phyloP scores from a whole-genome alignment of 2,888 invertebrate species.

The Atethmia centrago region DNA sequence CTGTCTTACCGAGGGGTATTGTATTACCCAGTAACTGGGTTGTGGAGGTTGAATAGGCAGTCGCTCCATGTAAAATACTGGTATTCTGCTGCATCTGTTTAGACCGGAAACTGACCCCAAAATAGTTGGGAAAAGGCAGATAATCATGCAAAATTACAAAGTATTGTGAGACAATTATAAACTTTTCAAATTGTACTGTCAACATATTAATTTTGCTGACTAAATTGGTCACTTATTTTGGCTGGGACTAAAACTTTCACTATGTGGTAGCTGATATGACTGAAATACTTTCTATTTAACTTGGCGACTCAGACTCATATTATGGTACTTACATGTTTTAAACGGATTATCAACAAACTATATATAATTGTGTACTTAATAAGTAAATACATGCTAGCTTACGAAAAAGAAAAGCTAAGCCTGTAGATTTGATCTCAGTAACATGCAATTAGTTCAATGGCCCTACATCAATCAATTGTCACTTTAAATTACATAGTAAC shows the following conservation, averaged over 20 bases:
- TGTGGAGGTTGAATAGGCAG: background rate
- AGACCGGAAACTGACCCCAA: no score
- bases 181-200: background rate
- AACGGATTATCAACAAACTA: background rate
- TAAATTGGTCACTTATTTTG: constrained; percentile 7
- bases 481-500: background rate
- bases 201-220: constrained; percentile 18
- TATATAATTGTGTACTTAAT: background rate
- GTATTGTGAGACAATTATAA: constrained; percentile 1
- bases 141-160: background rate
- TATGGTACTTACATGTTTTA: background rate
- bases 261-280: background rate
- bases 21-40: background rate
- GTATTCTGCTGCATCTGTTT: background rate
- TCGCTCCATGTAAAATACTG: background rate
- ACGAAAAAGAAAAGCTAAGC: background rate
- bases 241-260: constrained; percentile 37
- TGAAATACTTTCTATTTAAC: constrained; percentile 47
- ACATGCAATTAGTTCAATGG: constrained; percentile 2
- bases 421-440: background rate
- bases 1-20: background rate
- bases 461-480: background rate
- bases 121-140: background rate
- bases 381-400: background rate
- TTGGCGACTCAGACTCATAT: constrained; percentile 28